phyloP scores from a whole-genome alignment of 2,888 invertebrate genomes.

The Barypeithes pellucidus region DNA sequence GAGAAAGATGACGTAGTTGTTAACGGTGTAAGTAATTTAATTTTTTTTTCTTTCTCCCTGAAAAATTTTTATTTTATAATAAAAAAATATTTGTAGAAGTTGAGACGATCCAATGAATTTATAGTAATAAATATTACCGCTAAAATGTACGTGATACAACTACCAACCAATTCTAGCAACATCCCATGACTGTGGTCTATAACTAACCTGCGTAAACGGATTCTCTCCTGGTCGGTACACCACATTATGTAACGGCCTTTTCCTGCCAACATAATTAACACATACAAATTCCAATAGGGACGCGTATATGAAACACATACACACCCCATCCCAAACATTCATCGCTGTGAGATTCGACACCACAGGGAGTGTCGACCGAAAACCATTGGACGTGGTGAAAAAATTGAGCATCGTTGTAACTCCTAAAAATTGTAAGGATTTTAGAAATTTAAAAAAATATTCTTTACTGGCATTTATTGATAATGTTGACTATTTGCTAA shows the following conservation, averaged over 20 bases:
- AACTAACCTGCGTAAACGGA: slow-evolving; percentile 89
- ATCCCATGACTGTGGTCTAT: too few species aligned
- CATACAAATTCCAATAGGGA: slow-evolving; percentile 95
- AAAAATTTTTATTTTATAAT: too few species aligned
- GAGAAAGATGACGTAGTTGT: too few species aligned
- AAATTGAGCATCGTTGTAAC: slow-evolving; percentile 98
- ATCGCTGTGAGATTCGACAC: slow-evolving; percentile 95
- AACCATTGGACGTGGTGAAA: slow-evolving; percentile 96
- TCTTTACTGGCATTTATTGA: too few species aligned
- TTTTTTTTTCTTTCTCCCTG: too few species aligned
- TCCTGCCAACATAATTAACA: slow-evolving; percentile 95
- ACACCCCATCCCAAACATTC: slow-evolving; percentile 98
- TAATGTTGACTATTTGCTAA: too few species aligned
- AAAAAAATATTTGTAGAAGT: too few species aligned
- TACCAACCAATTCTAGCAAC: too few species aligned
- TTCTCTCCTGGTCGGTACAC: slow-evolving; percentile 93
- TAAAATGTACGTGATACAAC: too few species aligned
- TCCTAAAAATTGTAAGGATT: slow-evolving; percentile 74
- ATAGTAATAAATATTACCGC: too few species aligned
- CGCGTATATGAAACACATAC: slow-evolving; percentile 97
- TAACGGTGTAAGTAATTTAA: too few species aligned
- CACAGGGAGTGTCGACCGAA: slow-evolving; percentile 92
- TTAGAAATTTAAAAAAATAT: neutral
- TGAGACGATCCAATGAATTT: too few species aligned
- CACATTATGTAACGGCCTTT: slow-evolving; percentile 90